Evolutionary conservation across 2,113 vertebrate genomes (phyloP), one percentile per base, ranked within the genome.

Genomic region (Mesembrinibis cayennensis): DNA sequence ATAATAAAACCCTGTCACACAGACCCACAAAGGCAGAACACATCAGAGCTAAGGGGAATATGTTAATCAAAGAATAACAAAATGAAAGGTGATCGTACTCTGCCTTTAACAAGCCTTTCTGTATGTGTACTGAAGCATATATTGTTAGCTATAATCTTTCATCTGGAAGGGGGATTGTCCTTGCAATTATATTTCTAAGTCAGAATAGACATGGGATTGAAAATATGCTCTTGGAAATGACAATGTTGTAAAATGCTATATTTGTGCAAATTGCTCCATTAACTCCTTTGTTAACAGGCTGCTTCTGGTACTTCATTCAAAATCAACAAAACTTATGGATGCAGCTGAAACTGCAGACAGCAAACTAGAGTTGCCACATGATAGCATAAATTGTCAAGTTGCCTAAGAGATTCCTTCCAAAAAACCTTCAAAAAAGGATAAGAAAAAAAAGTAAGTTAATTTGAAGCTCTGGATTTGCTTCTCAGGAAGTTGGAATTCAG

Each of bases 191-290:
- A 3, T 63, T 90, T 89, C 55, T 80, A 79, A 80, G 36, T 44
- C n/a, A 93, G 56, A 82, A 55, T 47, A 86, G 76, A 49, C 9
- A 50, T 36, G 70, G 26, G 52, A 71, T 95, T 95, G 50, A 93
- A 91, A 98, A 93, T 80, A 94, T 47, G 44, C 32, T 80, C 58
- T 87, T 69, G 34, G 56, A 96, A 95, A 87, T 70, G 9, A 47
- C 16, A 76, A 14, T 30, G 42, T 26, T 50, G 74, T 58, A 66
- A 94, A 96, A 95, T 79, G 69, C 0, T 11, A 22, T 47, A 30
- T 85, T 96, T 92, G 52, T 89, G 77, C 89, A 97, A 87, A 97
- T 88, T 82, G 7, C 22, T 77, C 45, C 52, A 56, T 91, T 93
- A 94, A 70, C 34, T 63, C 69, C 20, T 79, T 84, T 77, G 42